phyloP scores from a whole-genome alignment of 2,797 vertebrate species.

The Rallus crepitans region DNA sequence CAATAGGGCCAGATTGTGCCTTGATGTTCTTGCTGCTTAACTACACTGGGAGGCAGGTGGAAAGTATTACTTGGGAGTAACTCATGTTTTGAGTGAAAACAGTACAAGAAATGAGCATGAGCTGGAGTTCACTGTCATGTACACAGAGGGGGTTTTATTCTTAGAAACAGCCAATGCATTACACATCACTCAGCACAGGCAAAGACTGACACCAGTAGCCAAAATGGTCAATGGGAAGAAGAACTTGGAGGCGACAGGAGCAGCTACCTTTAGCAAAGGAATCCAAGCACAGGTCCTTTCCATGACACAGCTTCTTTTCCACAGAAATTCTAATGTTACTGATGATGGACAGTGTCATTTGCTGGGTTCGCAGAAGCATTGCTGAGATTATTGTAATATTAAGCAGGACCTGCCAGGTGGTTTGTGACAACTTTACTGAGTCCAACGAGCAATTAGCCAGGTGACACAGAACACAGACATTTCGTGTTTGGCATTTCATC shows the following conservation, averaged over 20 bases:
- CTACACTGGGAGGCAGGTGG: neutral
- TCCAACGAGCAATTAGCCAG: neutral
- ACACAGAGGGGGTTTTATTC: constrained; percentile 21
- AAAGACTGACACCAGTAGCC: neutral
- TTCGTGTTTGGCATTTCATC: neutral
- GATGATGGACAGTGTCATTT: neutral
- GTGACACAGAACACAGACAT: neutral
- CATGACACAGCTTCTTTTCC: neutral
- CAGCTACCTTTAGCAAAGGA: neutral
- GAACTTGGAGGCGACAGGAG: neutral
- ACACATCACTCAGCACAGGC: neutral
- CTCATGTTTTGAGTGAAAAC: neutral
- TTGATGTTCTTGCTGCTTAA: neutral
- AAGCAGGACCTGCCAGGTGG: neutral
- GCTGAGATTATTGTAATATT: neutral
- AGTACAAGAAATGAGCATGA: neutral
- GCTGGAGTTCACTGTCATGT: neutral
- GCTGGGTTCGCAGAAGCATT: neutral
- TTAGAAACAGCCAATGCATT: neutral
- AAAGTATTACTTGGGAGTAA: neutral
- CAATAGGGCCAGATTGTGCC: neutral
- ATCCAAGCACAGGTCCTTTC: neutral
- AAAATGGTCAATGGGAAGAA: neutral
- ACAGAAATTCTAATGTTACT: neutral
- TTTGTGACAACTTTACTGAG: neutral